A percentile compares a stretch with the other conserved stretches of the same genome.
phyloP scores from a whole-genome alignment of 2,888 invertebrate genomes.

The Lithophane leautieri region DNA sequence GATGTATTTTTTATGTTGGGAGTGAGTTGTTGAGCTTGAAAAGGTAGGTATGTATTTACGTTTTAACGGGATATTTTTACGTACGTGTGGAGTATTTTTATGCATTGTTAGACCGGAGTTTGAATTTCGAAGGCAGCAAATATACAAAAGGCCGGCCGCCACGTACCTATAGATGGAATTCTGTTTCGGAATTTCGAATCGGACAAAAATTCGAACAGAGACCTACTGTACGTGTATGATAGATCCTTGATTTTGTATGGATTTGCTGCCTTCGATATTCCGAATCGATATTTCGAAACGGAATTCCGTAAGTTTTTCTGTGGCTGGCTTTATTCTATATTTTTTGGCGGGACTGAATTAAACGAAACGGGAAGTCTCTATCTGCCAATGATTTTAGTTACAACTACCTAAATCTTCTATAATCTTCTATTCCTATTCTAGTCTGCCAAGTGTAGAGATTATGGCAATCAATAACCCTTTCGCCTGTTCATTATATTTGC shows the following conservation, averaged over 20 bases:
- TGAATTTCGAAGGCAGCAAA: too few relatives aligned
- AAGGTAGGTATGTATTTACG: not conserved
- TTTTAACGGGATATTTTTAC: conserved; percentile 7
- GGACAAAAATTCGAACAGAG: too few relatives aligned
- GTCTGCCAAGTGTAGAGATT: conserved; percentile 1
- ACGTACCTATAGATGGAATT: too few relatives aligned
- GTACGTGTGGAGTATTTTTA: not conserved
- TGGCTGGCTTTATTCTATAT: too few relatives aligned
- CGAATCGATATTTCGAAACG: too few relatives aligned
- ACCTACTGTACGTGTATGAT: too few relatives aligned
- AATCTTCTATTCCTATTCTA: not conserved
- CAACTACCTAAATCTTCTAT: not conserved
- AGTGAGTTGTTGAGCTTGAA: not conserved
- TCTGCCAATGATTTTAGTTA: not conserved
- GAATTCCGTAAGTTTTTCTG: too few relatives aligned
- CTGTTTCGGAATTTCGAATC: too few relatives aligned
- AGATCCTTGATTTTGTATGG: too few relatives aligned
- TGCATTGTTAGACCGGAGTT: not conserved
- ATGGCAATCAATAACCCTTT: conserved; percentile 7
- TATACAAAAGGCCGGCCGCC: too few relatives aligned
- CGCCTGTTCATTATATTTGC: not conserved
- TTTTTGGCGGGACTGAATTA: not conserved
- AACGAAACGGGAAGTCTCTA: not conserved
- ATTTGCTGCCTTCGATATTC: too few relatives aligned
- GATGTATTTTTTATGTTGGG: conserved; percentile 10